Evolutionary conservation across 2,797 vertebrate genomes (phyloP), one percentile per base, ranked within the genome.

Genomic region (Salarias fasciatus): DNA sequence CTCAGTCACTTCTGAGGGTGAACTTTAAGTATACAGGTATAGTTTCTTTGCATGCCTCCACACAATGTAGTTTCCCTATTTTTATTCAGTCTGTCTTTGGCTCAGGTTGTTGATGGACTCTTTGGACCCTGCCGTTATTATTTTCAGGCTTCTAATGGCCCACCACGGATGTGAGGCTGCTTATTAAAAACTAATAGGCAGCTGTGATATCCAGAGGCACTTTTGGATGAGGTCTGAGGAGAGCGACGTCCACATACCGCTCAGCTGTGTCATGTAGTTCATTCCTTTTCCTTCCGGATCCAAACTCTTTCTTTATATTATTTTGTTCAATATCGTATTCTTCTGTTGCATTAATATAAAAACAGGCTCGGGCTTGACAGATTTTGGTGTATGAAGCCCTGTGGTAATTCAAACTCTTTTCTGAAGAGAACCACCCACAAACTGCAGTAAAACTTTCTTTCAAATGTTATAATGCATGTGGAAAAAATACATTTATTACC

Each of bases 111-210:
- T 13, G 64, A 72, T 30, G 36, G 65, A 71, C 58, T 56, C 77
- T 62, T 62, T 33, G 62, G 45, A 62, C 48, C 14, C 58, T 18
- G 66, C 55, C 58, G 63, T 71, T 79, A 68, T 83, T 84, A 70
- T 84, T 79, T 77, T 38, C 1, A 1, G 49, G 51, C 68, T 63
- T 4, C 61, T 77, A 84, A 84, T 75, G 72, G 49, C 69, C 57
- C 75, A 63, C 75, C 5, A 5, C 35, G 72, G 75, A 80, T 47
- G 42, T 60, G 42, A 73, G 59, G 67, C 67, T 65, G 72, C 66
- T 80, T 74, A 84, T 85, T 83, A 83, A 68, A 83, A 78, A 69
- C 65, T 51, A 80, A 77, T 64, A 46, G 68, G 62, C 53, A 48
- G 54, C 61, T 57, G 31, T 67, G 70, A 76, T 77, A 53, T 78